Conservation (phyloP, 2,113 vertebrate species). For the Taxidea taxus region DNA sequence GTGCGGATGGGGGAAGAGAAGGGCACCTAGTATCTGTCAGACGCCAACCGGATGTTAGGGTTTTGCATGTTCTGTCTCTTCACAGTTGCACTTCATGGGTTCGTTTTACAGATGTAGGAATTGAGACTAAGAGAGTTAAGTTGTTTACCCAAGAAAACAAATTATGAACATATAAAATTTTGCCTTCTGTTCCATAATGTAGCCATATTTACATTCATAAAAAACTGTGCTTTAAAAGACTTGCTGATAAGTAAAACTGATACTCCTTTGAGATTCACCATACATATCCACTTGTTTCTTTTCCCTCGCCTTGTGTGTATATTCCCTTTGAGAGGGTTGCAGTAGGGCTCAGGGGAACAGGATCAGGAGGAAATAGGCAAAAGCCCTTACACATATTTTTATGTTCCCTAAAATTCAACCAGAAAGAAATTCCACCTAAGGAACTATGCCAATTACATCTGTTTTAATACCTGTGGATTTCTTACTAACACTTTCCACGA, state of each 20-base stretch:
- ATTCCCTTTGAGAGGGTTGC: not conserved
- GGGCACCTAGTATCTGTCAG: not conserved
- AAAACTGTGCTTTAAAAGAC: not conserved
- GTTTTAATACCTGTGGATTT: constrained; percentile 5
- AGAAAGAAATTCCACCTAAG: not conserved
- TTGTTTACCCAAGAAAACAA: not conserved
- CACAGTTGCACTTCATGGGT: not conserved
- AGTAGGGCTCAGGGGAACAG: not conserved
- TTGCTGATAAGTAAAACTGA: not conserved
- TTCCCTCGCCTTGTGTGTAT: not conserved
- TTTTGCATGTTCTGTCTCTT: not conserved
- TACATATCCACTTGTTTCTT: not conserved
- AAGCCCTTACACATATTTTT: not conserved
- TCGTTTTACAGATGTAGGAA: not conserved
- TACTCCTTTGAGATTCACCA: not conserved
- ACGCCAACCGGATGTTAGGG: not conserved
- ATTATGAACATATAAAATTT: not conserved
- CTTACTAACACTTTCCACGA: not conserved
- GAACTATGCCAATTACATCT: not conserved
- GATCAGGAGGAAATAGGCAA: not conserved
- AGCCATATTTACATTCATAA: not conserved
- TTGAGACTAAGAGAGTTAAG: not conserved
- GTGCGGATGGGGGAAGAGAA: not conserved
- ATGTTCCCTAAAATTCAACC: not conserved
- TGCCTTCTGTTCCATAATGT: not conserved